Evolutionary conservation across 2,888 invertebrate genomes (phyloP), one percentile per base, ranked within the genome.

Genomic region (Macrosiphum euphorbiae): DNA sequence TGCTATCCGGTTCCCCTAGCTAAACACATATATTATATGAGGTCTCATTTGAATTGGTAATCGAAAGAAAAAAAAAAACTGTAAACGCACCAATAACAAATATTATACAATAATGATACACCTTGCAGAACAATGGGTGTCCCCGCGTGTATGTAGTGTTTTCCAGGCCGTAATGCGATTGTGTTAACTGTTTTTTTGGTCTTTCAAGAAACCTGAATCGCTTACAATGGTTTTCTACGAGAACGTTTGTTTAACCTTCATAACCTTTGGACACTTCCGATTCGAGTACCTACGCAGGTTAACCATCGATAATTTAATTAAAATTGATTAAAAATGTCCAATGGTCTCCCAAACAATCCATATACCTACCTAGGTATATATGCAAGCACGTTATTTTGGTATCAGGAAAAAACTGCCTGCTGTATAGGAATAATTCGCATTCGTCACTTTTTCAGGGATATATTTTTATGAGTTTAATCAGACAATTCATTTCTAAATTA

Each of bases 21-120:
- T 55, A 35, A 13, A 44, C 3, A 44, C 3, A 85, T 91, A 86
- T 52, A 84, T 78, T 90, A 84, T 90, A 84, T 84, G 28, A 91
- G 86, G 86, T 90, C 94, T 94, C 61, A 94, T 94, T 94, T 94
- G 94, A 90, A 94, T 94, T 94, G 94, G 94, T 94, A 94, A 94
- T 94, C 50, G 28, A 86, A 90, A 61, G n/a, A 87, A 89, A 85
- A 52, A 61, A 93, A 89, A 84, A 93, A 89, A 84, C n/a, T 86
- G 35, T 90, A 50, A 90, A 86, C 26, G 86, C 85, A 52, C 90
- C 55, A 89, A 90, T 94, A 93, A 67, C 58, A 86, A 90, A 94
- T 92, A 94, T 92, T 92, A 94, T 92, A 78, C 52, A 92, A 92
- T 88, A 92, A 92, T 41, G 78, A 88, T 92, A 92, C 88, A 88